A percentile compares a stretch with the other conserved stretches of the same genome.
Conservation (phyloP, 1,140 invertebrate species). For the Drosophila teissieri region DNA sequence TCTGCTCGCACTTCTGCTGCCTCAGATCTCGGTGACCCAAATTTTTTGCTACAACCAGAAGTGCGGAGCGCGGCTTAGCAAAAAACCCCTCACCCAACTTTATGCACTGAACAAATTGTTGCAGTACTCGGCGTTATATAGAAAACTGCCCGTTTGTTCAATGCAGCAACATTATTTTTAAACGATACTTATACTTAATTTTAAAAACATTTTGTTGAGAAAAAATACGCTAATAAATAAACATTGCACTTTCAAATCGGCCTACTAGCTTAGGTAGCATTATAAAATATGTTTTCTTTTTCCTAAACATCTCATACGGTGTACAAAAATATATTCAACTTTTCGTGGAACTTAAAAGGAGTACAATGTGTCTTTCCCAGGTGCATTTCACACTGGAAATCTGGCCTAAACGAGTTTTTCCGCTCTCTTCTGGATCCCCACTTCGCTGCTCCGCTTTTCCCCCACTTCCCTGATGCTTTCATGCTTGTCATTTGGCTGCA, state of each 20-base stretch:
- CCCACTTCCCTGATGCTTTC: neutral
- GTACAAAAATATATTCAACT: no score
- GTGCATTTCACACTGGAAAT: slow-evolving; percentile 19
- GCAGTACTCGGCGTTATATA: neutral
- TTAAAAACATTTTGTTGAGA: no score
- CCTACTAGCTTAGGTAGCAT: no score
- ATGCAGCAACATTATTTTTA: no score
- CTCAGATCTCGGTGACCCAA: slow-evolving; percentile 77
- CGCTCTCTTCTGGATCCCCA: slow-evolving; percentile 3
- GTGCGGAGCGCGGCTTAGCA: slow-evolving; percentile 42
- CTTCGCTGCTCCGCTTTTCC: neutral
- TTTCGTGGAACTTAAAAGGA: no score
- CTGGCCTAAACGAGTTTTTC: slow-evolving; percentile 43
- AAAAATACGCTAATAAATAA: no score
- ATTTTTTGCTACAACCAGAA: slow-evolving; percentile 59
- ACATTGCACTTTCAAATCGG: no score
- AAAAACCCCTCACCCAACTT: slow-evolving; percentile 19
- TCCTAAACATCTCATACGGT: no score
- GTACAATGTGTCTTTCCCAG: neutral
- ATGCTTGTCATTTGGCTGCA: slow-evolving; percentile 64
- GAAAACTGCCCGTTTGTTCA: neutral
- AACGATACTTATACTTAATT: no score
- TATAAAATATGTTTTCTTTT: no score
- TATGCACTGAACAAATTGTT: slow-evolving; percentile 17
- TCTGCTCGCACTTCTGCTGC: slow-evolving; percentile 50